Conservation (phyloP, 2,797 vertebrate genomes). For the Moxostoma hubbsi region DNA sequence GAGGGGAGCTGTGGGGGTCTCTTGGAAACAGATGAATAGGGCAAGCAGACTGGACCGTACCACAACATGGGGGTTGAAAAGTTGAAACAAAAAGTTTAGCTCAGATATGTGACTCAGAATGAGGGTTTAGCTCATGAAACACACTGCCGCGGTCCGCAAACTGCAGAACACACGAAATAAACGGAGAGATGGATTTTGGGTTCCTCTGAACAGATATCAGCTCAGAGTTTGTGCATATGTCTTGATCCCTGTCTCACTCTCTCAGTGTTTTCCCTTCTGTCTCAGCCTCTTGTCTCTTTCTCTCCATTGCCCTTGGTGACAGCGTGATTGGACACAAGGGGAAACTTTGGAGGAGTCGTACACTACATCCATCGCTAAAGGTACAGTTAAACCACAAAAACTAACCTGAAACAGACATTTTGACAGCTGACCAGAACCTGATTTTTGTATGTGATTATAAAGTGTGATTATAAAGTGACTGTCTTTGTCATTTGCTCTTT, state of each 20-base stretch:
- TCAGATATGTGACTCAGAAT: slow-evolving; percentile 5
- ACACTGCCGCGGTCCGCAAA: background rate
- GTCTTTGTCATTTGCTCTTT: too few relatives aligned
- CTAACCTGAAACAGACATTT: too few relatives aligned
- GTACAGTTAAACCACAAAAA: slow-evolving; percentile 51
- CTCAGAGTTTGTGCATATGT: slow-evolving; percentile 38
- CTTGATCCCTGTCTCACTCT: slow-evolving; percentile 55
- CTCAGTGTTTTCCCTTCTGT: slow-evolving; percentile 49
- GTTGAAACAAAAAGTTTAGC: slow-evolving; percentile 43
- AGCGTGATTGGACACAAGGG: slow-evolving; percentile 49
- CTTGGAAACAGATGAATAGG: slow-evolving; percentile 80
- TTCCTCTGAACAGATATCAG: background rate
- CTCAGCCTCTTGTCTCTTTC: too few relatives aligned
- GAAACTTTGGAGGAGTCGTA: slow-evolving; percentile 5
- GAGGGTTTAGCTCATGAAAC: background rate
- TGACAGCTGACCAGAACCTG: too few relatives aligned
- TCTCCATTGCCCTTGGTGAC: slow-evolving; percentile 31
- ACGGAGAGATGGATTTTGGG: background rate
- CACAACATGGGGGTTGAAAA: slow-evolving; percentile 70
- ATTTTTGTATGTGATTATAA: too few relatives aligned
- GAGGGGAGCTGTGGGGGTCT: slow-evolving; percentile 70
- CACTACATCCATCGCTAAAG: slow-evolving; percentile 24
- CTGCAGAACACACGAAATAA: background rate
- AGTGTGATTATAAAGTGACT: too few relatives aligned
- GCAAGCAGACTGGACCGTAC: slow-evolving; percentile 78